Conservation (phyloP, 2,113 vertebrate species). For the Mionectes macconnelli region DNA sequence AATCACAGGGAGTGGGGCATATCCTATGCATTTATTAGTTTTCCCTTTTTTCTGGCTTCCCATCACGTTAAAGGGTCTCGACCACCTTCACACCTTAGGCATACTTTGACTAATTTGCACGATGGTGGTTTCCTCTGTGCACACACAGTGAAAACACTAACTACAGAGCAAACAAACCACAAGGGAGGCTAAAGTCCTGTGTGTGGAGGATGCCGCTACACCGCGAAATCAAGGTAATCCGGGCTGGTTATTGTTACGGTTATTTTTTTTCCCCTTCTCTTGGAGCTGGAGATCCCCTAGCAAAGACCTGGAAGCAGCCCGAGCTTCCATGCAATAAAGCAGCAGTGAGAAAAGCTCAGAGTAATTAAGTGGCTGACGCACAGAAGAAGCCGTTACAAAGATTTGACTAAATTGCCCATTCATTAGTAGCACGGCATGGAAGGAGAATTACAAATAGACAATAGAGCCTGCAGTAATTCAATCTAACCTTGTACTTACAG, state of each 20-base stretch:
- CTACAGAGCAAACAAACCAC: not conserved
- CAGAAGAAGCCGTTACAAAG: constrained; percentile 92
- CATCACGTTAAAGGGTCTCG: accelerated
- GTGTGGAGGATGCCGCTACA: not conserved
- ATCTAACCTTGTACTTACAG: constrained; percentile 99
- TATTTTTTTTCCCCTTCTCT: not conserved
- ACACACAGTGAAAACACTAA: not conserved
- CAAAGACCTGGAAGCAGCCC: constrained; percentile 74
- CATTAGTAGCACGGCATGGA: constrained; percentile 91
- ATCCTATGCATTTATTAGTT: not conserved
- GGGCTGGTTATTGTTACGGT: not conserved
- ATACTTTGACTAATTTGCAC: not conserved
- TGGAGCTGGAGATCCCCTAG: constrained; percentile 56
- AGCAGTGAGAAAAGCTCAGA: constrained; percentile 83
- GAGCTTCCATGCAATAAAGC: constrained; percentile 83
- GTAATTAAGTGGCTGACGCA: constrained; percentile 93
- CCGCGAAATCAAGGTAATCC: not conserved
- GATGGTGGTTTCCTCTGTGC: not conserved
- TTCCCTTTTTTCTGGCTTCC: not conserved
- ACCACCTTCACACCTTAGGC: not conserved
- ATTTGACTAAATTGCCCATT: constrained; percentile 99
- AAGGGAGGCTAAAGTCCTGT: not conserved
- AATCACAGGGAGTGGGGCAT: not conserved
- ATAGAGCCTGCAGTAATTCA: constrained; percentile 95
- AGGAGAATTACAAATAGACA: constrained; percentile 91